Conservation (phyloP, 2,113 vertebrate genomes). For the Zootoca vivipara region DNA sequence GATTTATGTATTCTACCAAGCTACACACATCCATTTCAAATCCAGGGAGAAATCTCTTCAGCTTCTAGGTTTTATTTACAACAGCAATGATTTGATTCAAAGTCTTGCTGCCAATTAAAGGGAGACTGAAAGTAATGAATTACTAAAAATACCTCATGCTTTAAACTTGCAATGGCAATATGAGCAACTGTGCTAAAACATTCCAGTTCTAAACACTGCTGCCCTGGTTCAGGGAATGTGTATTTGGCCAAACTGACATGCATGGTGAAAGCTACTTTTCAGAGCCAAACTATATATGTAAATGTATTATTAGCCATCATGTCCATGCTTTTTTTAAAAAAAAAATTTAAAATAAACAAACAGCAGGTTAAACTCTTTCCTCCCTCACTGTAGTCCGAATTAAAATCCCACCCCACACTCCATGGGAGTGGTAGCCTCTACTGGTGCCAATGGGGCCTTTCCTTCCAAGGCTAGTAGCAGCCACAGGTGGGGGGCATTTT, state of each 20-base stretch:
- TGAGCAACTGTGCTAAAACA: neutral
- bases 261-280: neutral
- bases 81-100: neutral
- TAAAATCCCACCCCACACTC: neutral
- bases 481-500: neutral
- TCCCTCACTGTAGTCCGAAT: neutral
- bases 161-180: neutral
- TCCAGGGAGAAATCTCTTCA: neutral
- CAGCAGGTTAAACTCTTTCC: neutral
- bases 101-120: neutral
- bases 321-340: neutral
- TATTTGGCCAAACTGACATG: neutral
- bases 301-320: neutral
- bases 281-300: neutral
- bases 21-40: neutral
- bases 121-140: neutral
- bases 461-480: neutral
- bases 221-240: neutral
- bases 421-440: neutral
- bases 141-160: neutral
- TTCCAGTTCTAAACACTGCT: neutral
- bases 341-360: neutral
- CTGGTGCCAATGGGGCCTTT: neutral
- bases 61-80: constrained; percentile 35
- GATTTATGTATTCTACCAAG: neutral